Evolutionary conservation across 2,888 invertebrate genomes (phyloP), one percentile per base, ranked within the genome.

Genomic region (Ochlodes sylvanus): DNA sequence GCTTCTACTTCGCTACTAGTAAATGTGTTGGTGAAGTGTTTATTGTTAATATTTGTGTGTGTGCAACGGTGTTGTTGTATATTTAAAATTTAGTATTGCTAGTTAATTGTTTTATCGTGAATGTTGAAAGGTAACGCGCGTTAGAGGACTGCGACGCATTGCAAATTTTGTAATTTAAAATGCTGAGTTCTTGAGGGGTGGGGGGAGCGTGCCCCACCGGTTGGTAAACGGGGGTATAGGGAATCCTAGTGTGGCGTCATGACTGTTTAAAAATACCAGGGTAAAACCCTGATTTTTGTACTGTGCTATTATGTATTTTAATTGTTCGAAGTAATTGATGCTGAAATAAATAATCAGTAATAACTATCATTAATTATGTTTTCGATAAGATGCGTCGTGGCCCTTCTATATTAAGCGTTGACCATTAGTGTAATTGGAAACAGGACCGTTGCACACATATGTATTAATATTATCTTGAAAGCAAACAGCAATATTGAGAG

Each of bases 401-500:
- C 7, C 44, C 5, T 17, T 50, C 50, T 19, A 19, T 19, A 17
- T 15, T 50, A 50, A 50, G 50, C 50, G 50, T 50, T 50, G n/a
- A 7, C 10, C 14, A 9, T 52, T 52, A 52, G 14, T 7, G 10
- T 27, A 52, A 21, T 52, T 27, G 9, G 19, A 47, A 19, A 32
- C n/a, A 54, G 27, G 60, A 63, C 62, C 69, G 21, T 57, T 52
- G 54, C 42, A 61, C 54, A 56, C 15, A 63, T 27, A 55, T 17
- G 19, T 21, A 62, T 62, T 44, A 42, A 42, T 19, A 54, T 56
- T 56, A 44, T 34, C 42, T 27, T 50, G 14, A 52, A 21, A 52
- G 27, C 52, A 52, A 17, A 52, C 27, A 72, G 61, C 67, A 70
- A 70, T 72, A 71, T 71, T 67, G 58, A 61, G 60, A 67, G 47